These are phyloP conservation scores for Hippocampus abdominalis DNA, from an alignment of 2,113 vertebrate genomes.

Conservation along the genomic window DNA sequence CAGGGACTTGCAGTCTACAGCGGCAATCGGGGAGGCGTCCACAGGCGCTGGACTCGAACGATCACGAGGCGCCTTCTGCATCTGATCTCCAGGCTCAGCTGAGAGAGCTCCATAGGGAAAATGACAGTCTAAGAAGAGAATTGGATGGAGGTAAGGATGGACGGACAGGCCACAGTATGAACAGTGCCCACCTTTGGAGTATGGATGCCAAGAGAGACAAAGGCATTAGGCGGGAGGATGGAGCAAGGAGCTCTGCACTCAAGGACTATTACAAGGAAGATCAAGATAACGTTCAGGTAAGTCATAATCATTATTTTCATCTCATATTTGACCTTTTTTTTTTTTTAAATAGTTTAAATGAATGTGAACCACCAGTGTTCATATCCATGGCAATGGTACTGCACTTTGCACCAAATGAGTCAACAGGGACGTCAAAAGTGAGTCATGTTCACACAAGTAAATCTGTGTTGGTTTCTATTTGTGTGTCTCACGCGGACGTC, in stretches of 20 bases:
- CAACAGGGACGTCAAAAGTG: neutral
- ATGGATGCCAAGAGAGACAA: slow-evolving; percentile 87
- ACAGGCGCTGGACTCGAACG: slow-evolving; percentile 17
- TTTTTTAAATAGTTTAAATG: neutral
- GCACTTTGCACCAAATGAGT: neutral
- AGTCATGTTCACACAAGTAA: slow-evolving; percentile 1
- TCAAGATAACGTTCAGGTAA: slow-evolving; percentile 90
- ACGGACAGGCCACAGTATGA: slow-evolving; percentile 81
- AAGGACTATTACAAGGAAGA: slow-evolving; percentile 88
- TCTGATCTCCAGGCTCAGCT: slow-evolving; percentile 87
- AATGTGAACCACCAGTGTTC: neutral
- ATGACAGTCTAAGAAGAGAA: slow-evolving; percentile 86
- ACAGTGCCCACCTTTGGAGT: slow-evolving; percentile 93
- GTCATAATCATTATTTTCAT: slow-evolving; percentile 16
- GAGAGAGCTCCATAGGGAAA: slow-evolving; percentile 89
- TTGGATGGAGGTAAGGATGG: slow-evolving; percentile 84
- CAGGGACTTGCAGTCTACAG: slow-evolving; percentile 78
- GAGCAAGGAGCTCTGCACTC: slow-evolving; percentile 79
- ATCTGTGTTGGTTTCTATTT: neutral
- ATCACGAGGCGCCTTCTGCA: slow-evolving; percentile 72
- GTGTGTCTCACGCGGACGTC: slow-evolving; percentile 18
- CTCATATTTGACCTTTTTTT: slow-evolving; percentile 1
- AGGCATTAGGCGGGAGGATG: slow-evolving; percentile 85
- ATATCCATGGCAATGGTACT: neutral
- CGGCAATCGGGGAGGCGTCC: slow-evolving; percentile 64